phyloP scores from a whole-genome alignment of 2,797 vertebrate genomes.

The Artibeus lituratus region DNA sequence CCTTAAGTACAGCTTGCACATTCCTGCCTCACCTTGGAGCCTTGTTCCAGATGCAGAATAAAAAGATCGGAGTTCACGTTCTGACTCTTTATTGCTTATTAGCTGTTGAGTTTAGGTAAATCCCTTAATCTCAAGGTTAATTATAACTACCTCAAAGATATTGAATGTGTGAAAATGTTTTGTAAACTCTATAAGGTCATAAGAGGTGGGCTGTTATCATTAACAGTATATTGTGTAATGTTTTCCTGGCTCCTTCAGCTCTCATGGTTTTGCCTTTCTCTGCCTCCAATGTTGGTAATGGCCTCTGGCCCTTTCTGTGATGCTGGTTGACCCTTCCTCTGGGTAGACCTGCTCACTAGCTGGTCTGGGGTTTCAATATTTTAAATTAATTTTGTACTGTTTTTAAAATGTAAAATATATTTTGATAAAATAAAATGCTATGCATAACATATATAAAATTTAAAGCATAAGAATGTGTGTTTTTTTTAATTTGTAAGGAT shows the following conservation, averaged over 20 bases:
- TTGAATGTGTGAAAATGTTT: constrained; percentile 47
- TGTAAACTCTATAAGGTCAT: constrained; percentile 19
- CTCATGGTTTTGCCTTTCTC: not conserved
- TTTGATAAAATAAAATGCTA: constrained; percentile 27
- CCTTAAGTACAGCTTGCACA: not conserved
- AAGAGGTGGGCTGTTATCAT: constrained; percentile 9
- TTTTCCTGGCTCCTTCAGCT: not conserved
- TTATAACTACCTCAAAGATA: constrained; percentile 26
- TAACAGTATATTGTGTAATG: constrained; percentile 27
- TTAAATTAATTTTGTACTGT: constrained; percentile 19
- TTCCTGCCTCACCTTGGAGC: not conserved
- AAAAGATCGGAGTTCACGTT: constrained; percentile 48
- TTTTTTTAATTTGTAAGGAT: too few relatives aligned
- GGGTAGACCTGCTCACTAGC: not conserved
- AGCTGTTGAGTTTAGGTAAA: constrained; percentile 7
- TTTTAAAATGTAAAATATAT: not conserved
- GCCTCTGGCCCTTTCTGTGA: not conserved
- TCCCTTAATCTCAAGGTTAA: constrained; percentile 53
- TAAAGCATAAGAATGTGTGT: not conserved
- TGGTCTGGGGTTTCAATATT: not conserved
- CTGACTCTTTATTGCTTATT: constrained; percentile 36
- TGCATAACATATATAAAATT: not conserved
- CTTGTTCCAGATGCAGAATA: not conserved
- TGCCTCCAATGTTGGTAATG: not conserved
- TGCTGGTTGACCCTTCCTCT: not conserved